Conservation (phyloP, 2,888 invertebrate genomes). For the Eurois occulta region DNA sequence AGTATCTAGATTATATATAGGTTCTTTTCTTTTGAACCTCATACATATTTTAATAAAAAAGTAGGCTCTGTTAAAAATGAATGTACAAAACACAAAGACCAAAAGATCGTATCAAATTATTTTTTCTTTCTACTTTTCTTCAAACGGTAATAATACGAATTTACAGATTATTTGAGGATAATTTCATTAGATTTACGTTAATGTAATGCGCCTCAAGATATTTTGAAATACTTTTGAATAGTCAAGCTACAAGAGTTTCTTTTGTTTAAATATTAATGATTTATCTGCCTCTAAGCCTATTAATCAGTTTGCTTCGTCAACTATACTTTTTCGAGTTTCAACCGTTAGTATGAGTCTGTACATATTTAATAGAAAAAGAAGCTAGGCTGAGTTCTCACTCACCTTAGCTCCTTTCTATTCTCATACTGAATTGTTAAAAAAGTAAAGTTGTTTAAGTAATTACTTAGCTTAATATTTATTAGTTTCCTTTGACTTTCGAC, state of each 20-base stretch:
- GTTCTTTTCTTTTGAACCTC: too few species aligned
- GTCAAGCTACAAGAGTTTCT: conserved; percentile 8
- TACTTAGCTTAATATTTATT: conserved; percentile 46
- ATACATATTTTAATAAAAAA: conserved; percentile 35
- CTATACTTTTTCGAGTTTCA: conserved; percentile 13
- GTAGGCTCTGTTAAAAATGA: conserved; percentile 6
- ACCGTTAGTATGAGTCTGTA: conserved; percentile 7
- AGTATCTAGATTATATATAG: too few species aligned
- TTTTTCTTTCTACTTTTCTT: conserved; percentile 40
- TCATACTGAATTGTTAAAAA: conserved; percentile 39
- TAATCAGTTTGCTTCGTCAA: conserved; percentile 17
- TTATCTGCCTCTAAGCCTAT: conserved; percentile 11
- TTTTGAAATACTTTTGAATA: conserved; percentile 26
- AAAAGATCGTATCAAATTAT: conserved; percentile 45
- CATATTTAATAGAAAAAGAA: conserved; percentile 38
- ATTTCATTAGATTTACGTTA: conserved; percentile 43
- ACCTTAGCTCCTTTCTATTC: too few species aligned
- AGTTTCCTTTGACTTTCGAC: conserved; percentile 25
- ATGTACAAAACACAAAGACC: conserved; percentile 38
- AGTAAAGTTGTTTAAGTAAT: conserved; percentile 50
- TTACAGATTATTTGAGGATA: conserved; percentile 47
- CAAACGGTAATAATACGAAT: conserved; percentile 40
- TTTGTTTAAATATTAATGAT: conserved; percentile 26
- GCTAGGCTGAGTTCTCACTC: conserved; percentile 6
- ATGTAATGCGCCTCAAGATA: conserved; percentile 30